Evolutionary conservation across 2,797 vertebrate species (phyloP), one percentile per base, ranked within the genome.

Genomic region (Anguilla pacifica): DNA sequence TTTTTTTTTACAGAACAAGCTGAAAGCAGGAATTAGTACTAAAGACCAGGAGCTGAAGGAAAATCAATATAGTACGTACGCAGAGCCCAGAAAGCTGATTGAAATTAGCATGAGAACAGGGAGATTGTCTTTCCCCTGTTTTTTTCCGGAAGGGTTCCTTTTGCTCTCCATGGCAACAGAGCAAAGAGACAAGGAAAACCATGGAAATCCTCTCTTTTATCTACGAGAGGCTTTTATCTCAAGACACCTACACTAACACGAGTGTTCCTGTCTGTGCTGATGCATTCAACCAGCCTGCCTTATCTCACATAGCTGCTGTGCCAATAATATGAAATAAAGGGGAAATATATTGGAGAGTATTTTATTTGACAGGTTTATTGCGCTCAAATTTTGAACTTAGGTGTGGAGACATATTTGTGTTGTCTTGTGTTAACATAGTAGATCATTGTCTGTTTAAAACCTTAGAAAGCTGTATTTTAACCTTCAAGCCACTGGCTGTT

Each of bases 61-160:
- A 6, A 94, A 96, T 90, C 93, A 96, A 39, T 95, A 96, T 92
- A 95, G 96, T 96, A 91, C 92, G 96, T 90, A 39, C 86, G 31
- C 64, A 59, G 49, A 19, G 46, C 46, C 19, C 43, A 82, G 46
- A 82, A 82, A 51, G 79, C 79, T n/a, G 79, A 49, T 53, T 28
- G n/a, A 2, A 61, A 88, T 90, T 85, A 74, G 15, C 85, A 88
- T 88, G 49, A 70, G 83, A 90, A 88, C 46, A 64, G 59, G 17
- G 6, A 51, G 74, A 10, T 43, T 22, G 70, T 67, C 86, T 88
- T 83, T 70, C 6, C 55, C 59, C 46, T 22, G 49, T 43, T 87
- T 83, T 4, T 86, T 74, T 84, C 57, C 74, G 22, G 19, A 84
- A 77, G 84, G 2, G 43, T 81, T 85, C 57, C n/a, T 86, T 64